Conservation (phyloP, 2,797 vertebrate genomes). For the Cheirogaleus major region DNA sequence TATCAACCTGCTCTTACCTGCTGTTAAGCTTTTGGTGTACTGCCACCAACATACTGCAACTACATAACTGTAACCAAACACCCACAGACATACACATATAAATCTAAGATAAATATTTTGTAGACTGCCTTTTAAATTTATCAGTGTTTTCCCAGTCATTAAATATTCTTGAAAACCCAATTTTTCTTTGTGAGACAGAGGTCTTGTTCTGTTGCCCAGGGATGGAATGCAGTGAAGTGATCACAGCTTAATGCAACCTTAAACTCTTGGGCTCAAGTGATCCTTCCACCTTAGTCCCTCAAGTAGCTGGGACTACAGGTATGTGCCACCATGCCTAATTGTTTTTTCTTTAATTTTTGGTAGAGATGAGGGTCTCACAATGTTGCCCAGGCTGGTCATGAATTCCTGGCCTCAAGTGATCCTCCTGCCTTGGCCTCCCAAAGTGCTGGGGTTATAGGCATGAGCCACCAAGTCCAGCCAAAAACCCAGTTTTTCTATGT, state of each 20-base stretch:
- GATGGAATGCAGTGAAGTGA: neutral
- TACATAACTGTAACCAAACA: rapidly evolving
- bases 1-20: rapidly evolving
- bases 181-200: neutral
- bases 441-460: neutral
- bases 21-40: rapidly evolving
- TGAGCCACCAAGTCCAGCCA: neutral
- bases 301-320: neutral
- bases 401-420: neutral
- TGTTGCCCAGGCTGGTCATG: neutral
- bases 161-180: neutral
- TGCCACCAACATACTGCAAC: neutral
- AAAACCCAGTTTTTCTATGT: neutral
- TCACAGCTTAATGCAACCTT: neutral
- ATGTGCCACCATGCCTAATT: neutral
- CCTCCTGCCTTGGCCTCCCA: neutral
- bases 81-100: rapidly evolving
- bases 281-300: neutral
- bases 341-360: neutral
- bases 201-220: no score
- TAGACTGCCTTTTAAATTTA: neutral
- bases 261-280: neutral
- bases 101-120: rapidly evolving
- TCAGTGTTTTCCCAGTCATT: rapidly evolving
- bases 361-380: neutral